Percentiles rank a stretch among this genome's conserved stretches.
Conservation (phyloP, 2,888 invertebrate genomes). For the Pammene fasciana region DNA sequence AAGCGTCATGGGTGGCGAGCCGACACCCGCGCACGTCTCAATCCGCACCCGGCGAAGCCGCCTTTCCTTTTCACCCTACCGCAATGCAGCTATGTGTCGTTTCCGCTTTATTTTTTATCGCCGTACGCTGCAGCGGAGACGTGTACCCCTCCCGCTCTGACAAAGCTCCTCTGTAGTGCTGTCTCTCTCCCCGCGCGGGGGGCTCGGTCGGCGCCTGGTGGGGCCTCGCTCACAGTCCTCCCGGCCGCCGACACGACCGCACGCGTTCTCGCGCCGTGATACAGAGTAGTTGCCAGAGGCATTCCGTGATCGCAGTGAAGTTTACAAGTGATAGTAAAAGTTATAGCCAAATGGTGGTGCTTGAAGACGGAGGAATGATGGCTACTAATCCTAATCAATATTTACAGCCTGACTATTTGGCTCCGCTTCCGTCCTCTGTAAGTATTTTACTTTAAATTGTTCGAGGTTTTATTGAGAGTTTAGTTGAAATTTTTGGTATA, state of each 20-base stretch:
- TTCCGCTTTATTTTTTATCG: conserved; percentile 83
- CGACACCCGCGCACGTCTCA: conserved; percentile 83
- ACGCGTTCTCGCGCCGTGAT: conserved; percentile 63
- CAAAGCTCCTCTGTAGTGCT: conserved; percentile 64
- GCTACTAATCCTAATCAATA: conserved; percentile 96
- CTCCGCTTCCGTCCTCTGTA: conserved; percentile 97
- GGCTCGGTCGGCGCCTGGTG: conserved; percentile 63
- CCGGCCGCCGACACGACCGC: conserved; percentile 68
- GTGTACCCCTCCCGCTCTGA: conserved; percentile 72
- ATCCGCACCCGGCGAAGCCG: conserved; percentile 82
- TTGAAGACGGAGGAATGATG: conserved; percentile 95
- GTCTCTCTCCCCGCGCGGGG: conserved; percentile 67
- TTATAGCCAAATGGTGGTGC: conserved; percentile 91
- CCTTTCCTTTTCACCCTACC: conserved; percentile 82
- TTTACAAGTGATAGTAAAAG: conserved; percentile 71
- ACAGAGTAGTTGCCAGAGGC: conserved; percentile 71
- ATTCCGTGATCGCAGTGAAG: conserved; percentile 75
- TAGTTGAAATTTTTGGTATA: background rate
- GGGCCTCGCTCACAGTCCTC: conserved; percentile 78
- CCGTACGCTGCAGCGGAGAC: conserved; percentile 79
- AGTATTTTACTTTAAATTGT: conserved; percentile 74
- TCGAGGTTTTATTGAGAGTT: background rate
- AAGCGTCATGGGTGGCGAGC: conserved; percentile 83
- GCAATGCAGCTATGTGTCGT: conserved; percentile 82
- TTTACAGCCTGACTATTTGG: conserved; percentile 97